Percentiles rank a stretch among this genome's conserved stretches.
phyloP scores from a whole-genome alignment of 2,113 vertebrate species.

The Cryptomyrus ogoouensis region DNA sequence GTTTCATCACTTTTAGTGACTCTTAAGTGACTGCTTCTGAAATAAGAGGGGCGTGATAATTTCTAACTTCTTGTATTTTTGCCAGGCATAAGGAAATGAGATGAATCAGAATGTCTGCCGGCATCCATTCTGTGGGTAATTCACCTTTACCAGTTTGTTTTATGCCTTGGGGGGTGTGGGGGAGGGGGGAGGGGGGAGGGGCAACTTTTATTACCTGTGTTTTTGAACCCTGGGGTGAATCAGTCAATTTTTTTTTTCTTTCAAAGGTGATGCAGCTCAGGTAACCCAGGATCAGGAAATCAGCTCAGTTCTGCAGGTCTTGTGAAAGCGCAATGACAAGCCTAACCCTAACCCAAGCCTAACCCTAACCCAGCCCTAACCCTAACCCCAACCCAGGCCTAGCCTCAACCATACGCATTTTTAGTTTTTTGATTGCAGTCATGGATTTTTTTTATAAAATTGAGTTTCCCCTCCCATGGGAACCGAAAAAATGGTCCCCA shows the following conservation, averaged over 20 bases:
- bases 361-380: no score
- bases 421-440: no score
- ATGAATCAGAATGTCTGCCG: neutral
- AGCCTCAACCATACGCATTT: no score
- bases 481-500: no score
- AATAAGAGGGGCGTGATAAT: neutral
- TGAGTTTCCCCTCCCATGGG: no score
- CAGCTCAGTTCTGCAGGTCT: neutral
- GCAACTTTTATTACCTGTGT: neutral
- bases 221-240: neutral
- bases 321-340: neutral
- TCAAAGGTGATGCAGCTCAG: neutral
- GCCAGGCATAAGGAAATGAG: neutral
- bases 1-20: neutral
- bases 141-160: neutral
- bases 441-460: no score
- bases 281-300: neutral
- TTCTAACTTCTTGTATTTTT: neutral
- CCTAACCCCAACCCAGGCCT: no score
- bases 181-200: neutral
- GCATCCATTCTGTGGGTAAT: neutral
- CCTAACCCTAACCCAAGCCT: no score
- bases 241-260: neutral
- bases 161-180: neutral
- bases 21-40: neutral